Conservation (phyloP, 2,113 vertebrate genomes). For the Paralichthys olivaceus region DNA sequence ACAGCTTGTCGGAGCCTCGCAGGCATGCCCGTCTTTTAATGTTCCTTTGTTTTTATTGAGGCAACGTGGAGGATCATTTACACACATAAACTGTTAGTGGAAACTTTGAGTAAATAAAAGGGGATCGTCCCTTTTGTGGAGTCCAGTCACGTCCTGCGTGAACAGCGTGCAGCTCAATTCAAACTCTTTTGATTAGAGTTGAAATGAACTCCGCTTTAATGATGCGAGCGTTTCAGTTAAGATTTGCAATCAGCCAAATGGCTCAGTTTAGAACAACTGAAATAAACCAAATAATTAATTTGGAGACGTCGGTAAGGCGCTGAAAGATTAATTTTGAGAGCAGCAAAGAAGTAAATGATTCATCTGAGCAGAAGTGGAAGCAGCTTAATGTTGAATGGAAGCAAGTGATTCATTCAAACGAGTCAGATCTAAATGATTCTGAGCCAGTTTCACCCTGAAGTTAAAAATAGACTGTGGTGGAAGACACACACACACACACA, state of each 20-base stretch:
- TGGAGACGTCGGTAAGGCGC: conserved; percentile 32
- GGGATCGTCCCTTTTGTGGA: conserved; percentile 20
- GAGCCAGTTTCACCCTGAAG: conserved; percentile 61
- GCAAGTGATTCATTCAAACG: conserved; percentile 71
- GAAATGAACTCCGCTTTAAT: conserved; percentile 67
- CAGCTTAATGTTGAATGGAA: conserved; percentile 66
- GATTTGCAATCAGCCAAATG: conserved; percentile 71
- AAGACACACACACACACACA: conserved; percentile 34
- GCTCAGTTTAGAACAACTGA: conserved; percentile 65
- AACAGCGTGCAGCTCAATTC: conserved; percentile 26
- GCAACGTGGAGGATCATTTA: conserved; percentile 42
- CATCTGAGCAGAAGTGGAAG: conserved; percentile 59
- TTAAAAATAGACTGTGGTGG: conserved; percentile 69
- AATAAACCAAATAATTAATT: conserved; percentile 69
- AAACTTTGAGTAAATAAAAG: conserved; percentile 41
- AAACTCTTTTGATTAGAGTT: conserved; percentile 62
- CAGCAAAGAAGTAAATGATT: conserved; percentile 62
- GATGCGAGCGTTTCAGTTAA: conserved; percentile 54
- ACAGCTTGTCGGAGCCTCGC: conserved; percentile 17
- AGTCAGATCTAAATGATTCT: conserved; percentile 57
- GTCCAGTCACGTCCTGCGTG: conserved; percentile 53
- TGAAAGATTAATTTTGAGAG: conserved; percentile 50
- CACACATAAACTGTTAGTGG: conserved; percentile 11
- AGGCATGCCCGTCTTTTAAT: conserved; percentile 29
- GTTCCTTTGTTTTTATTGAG: conserved; percentile 47